Percentiles rank a stretch among this genome's conserved stretches.
phyloP scores from a whole-genome alignment of 1,140 invertebrate genomes.

The Drosophila lini region DNA sequence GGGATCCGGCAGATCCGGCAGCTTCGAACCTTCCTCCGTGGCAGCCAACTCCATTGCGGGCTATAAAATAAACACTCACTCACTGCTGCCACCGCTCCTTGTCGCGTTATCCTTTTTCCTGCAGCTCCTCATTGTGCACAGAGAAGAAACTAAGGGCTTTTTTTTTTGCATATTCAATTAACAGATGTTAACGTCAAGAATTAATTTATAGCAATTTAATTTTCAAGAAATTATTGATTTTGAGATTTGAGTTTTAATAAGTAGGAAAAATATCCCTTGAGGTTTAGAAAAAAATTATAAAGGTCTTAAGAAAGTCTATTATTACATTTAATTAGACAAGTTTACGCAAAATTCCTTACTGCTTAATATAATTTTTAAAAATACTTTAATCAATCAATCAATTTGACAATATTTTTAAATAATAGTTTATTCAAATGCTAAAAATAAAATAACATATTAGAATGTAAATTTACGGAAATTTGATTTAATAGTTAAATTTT shows the following conservation, averaged over 20 bases:
- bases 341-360: too few species aligned
- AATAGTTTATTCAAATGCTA: background rate
- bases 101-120: slow-evolving; percentile 39
- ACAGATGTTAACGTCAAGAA: background rate
- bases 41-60: slow-evolving; percentile 69
- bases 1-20: slow-evolving; percentile 43
- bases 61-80: slow-evolving; percentile 81
- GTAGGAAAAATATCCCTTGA: too few species aligned
- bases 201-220: background rate
- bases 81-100: slow-evolving; percentile 63
- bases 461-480: background rate
- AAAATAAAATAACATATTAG: background rate
- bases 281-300: too few species aligned
- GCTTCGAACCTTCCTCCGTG: slow-evolving; percentile 11
- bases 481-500: background rate
- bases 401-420: background rate
- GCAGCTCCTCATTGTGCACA: slow-evolving; percentile 30
- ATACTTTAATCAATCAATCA: background rate
- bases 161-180: background rate
- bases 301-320: too few species aligned
- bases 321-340: too few species aligned
- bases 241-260: too few species aligned
- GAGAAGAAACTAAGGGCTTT: background rate
- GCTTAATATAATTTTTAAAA: background rate
- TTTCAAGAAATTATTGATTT: background rate